Evolutionary conservation across 2,888 invertebrate genomes (phyloP).

Genomic region (Drosophila histrio): DNA sequence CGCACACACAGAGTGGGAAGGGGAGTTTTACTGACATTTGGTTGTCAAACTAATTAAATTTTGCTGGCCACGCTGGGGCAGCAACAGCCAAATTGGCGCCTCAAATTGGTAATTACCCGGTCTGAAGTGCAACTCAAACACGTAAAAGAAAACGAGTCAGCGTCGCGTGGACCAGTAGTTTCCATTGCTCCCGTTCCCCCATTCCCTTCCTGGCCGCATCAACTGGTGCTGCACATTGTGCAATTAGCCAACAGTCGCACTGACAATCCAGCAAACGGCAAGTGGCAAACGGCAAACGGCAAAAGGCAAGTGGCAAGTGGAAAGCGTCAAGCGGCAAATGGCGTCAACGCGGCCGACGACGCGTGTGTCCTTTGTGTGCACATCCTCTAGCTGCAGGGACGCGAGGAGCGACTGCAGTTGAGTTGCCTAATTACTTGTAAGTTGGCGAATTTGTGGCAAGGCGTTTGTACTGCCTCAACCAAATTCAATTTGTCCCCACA

Average conservation of each 20-base stretch:
- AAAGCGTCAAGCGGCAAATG: slow-evolving; percentile 14
- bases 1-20: slow-evolving; percentile 7
- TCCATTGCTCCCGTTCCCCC: not conserved
- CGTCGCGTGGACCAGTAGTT: slow-evolving; percentile 6
- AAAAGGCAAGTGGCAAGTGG: slow-evolving; percentile 19
- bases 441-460: slow-evolving; percentile 80
- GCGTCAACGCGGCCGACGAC: slow-evolving; percentile 63
- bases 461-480: slow-evolving; percentile 60
- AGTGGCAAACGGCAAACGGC: slow-evolving; percentile 11
- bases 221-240: slow-evolving; percentile 58
- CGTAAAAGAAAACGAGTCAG: slow-evolving; percentile 56
- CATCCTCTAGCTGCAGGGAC: not conserved
- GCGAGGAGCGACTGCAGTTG: slow-evolving; percentile 29
- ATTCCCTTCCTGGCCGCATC: not conserved
- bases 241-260: slow-evolving; percentile 72
- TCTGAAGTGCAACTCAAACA: slow-evolving; percentile 77
- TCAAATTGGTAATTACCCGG: slow-evolving; percentile 79
- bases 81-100: slow-evolving; percentile 71
- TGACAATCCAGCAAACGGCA: slow-evolving; percentile 65
- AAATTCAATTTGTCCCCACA: slow-evolving; percentile 79
- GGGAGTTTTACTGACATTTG: slow-evolving; percentile 54
- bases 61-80: slow-evolving; percentile 57
- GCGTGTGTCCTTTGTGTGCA: slow-evolving; percentile 60
- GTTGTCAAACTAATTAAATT: slow-evolving; percentile 78
- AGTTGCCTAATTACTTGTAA: slow-evolving; percentile 82